Evolutionary conservation across 2,797 vertebrate genomes (phyloP), one percentile per base, ranked within the genome.

Genomic region (Centroberyx gerrardi): DNA sequence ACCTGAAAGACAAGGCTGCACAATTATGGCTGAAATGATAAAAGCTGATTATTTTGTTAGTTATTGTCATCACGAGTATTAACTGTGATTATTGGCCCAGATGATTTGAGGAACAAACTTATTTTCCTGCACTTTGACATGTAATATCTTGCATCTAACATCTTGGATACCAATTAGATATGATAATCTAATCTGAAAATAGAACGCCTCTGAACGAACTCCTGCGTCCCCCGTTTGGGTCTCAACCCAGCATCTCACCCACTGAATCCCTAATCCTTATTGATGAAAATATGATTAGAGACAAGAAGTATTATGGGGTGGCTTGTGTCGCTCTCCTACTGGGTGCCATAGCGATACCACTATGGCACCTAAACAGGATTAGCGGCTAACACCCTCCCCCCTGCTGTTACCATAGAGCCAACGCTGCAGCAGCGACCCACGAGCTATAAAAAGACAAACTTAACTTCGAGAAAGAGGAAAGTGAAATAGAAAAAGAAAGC

Each of bases 321-420:
- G 62, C 71, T 68, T 48, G 66, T 72, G 83, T 65, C 62, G 76
- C 81, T 89, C 82, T 88, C 88, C 74, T 80, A 54, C 79, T 82
- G 87, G 84, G 84, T 87, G 75, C 88, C 76, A 87, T 76, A 71
- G 87, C 83, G 58, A 87, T 90, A 87, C 83, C 90, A 90, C 85
- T 82, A 84, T 91, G 91, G 91, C 91, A 92, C 88, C 88, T 86
- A 87, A 91, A 90, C 73, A 87, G 87, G 88, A 90, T 92, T 87
- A 92, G 80, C 83, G 72, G 78, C 85, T 76, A 82, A 91, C 90
- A 87, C 90, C 90, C 88, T 90, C 90, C 87, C 78, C 90, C 89
- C 88, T 86, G 87, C 90, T 85, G 90, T 93, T 91, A 86, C 90
- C 91, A 93, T 93, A 93, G 91, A 89, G 92, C 89, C 92, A 86